Conservation (phyloP, 2,113 vertebrate genomes). For the Paraplagusia blochii region DNA sequence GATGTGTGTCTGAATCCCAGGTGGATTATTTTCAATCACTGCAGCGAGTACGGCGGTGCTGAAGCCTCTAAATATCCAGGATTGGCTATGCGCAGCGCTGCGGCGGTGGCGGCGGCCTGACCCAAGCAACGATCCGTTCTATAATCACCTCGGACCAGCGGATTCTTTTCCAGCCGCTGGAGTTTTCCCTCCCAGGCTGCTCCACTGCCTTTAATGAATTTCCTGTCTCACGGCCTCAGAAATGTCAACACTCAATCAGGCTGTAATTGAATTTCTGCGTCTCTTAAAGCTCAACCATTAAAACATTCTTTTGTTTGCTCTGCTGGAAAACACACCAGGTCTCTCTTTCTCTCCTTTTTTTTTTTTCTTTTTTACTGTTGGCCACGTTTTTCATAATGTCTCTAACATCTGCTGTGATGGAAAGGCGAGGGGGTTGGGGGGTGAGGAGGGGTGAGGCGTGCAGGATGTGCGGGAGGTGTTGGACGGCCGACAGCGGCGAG, state of each 20-base stretch:
- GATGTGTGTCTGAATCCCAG: conserved; percentile 54
- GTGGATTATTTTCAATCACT: conserved; percentile 57
- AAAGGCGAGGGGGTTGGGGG: not conserved
- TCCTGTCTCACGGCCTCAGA: conserved; percentile 74
- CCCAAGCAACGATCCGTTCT: conserved; percentile 57
- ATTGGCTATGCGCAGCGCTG: conserved; percentile 32
- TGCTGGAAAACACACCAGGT: conserved; percentile 49
- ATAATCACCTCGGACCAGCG: conserved; percentile 59
- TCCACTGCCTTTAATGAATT: conserved; percentile 68
- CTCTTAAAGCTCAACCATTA: conserved; percentile 59
- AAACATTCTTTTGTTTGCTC: conserved; percentile 71
- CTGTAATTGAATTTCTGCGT: conserved; percentile 72
- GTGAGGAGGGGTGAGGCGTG: not conserved
- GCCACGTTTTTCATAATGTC: conserved; percentile 44
- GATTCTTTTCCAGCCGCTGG: conserved; percentile 55
- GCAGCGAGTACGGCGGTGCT: conserved; percentile 11
- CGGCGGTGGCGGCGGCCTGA: conserved; percentile 39
- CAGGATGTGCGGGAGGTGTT: conserved; percentile 29
- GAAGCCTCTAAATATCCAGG: conserved; percentile 41
- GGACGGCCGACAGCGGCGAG: conserved; percentile 5
- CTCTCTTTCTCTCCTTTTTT: conserved; percentile 10
- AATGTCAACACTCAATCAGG: conserved; percentile 78
- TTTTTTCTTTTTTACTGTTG: conserved; percentile 39
- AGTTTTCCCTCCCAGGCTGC: conserved; percentile 54
- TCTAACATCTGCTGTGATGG: conserved; percentile 58